Conservation (phyloP, 2,113 vertebrate genomes). For the Struthio camelus region DNA sequence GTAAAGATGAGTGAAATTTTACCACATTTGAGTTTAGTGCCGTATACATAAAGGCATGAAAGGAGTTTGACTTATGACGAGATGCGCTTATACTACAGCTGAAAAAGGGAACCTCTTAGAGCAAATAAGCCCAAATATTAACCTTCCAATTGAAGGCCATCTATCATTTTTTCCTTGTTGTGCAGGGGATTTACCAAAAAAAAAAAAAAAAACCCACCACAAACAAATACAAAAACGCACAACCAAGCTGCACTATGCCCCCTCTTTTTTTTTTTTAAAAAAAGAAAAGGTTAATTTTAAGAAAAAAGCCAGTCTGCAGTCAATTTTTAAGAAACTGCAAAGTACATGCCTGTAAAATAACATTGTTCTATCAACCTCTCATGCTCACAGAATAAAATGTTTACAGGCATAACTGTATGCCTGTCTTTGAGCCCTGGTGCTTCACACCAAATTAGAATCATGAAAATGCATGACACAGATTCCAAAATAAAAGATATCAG, state of each 20-base stretch:
- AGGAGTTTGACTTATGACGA: background rate
- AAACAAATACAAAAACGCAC: background rate
- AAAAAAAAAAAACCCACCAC: background rate
- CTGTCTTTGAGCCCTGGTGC: background rate
- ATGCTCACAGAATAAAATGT: background rate
- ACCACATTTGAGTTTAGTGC: background rate
- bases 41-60: background rate
- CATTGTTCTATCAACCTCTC: background rate
- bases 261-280: background rate
- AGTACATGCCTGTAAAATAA: background rate
- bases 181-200: background rate
- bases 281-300: no score
- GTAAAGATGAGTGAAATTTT: background rate
- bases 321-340: background rate
- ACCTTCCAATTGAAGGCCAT: background rate
- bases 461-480: fast-evolving
- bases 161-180: background rate
- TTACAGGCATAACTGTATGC: background rate
- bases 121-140: background rate
- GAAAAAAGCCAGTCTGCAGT: background rate
- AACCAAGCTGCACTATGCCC: background rate
- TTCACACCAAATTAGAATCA: background rate
- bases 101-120: background rate
- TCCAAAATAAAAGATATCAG: background rate
- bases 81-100: background rate